Base-by-base conservation (phyloP, 2,888 invertebrate genomes). In the Arctia plantaginis region DNA sequence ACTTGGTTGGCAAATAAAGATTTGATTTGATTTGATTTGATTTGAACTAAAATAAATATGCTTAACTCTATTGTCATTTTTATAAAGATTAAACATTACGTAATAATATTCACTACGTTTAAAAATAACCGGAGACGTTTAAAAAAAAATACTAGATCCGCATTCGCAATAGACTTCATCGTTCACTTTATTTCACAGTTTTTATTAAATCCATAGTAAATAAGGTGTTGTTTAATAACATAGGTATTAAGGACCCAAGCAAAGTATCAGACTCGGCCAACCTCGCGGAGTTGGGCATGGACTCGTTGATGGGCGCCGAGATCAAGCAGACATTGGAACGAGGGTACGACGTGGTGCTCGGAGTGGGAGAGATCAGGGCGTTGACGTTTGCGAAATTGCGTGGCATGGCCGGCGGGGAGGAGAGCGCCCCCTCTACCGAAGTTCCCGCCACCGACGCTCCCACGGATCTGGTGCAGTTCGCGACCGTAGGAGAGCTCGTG, bases 291-390 rank as follows among this genome's bases (percentile, higher is more conserved):
- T 96, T 99, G 64, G 99, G 99, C 78, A 98, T 99, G 97, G 99
- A 99, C 92, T 99, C 99, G 3, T 95, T 99, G 83, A 99, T 99
- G 99, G 99, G 99, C 67, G 99, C 99, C 2, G 99, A 99, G 96
- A 99, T 99, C 89, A 99, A 99, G 92, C 99, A 99, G 94, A 98
- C 98, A 0, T 95, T 99, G 72, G 99, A 99, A 92, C 96, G 99
- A 74, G 98, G 98, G 88, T 99, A 98, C 94, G 99, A 99, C 92
- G 94, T 99, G 76, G 97, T 98, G 35, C 96, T 99, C 78, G 98
- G 98, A 79, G 98, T 99, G 84, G 98, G 98, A 92, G 99, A 99
- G 93, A 99, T 99, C 86, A 97, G 99, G 79, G 96, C 96, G 71
- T 95, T 99, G 67, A 98, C 98, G 0, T 98, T 99, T 88, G 97